These are phyloP conservation scores for Ochropleura leucogaster DNA, from an alignment of 2,888 invertebrate genomes.

Conservation along the genomic window DNA sequence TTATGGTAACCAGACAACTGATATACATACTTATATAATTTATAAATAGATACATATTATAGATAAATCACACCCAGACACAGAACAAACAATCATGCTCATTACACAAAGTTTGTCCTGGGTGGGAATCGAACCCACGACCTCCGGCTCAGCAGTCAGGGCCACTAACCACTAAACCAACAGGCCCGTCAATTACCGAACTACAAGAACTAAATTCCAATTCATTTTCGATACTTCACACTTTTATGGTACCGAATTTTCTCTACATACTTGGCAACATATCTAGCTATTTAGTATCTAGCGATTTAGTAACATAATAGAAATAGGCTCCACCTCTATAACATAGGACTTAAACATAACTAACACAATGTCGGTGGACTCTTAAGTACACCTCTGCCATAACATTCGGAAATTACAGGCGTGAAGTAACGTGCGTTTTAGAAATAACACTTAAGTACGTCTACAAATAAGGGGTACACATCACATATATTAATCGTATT, in stretches of 20 bases:
- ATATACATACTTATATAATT: too few relatives aligned
- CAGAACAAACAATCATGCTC: too few relatives aligned
- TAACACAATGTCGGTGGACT: background rate
- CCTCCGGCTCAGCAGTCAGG: too few relatives aligned
- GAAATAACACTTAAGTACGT: slow-evolving; percentile 11
- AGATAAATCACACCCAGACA: too few relatives aligned
- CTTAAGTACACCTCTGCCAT: background rate
- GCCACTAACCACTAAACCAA: too few relatives aligned
- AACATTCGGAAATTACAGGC: background rate
- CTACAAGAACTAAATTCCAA: background rate
- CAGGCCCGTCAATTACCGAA: background rate
- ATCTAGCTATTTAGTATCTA: slow-evolving; percentile 15
- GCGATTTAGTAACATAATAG: slow-evolving; percentile 5
- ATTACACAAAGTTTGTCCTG: too few relatives aligned
- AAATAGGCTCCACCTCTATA: background rate
- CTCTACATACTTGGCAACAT: slow-evolving; percentile 27
- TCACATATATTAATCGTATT: slow-evolving; percentile 45
- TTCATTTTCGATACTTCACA: background rate
- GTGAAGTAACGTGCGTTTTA: background rate
- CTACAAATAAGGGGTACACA: slow-evolving; percentile 31
- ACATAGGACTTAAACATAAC: background rate
- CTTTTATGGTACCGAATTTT: background rate
- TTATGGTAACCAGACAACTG: too few relatives aligned
- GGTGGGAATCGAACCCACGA: too few relatives aligned
- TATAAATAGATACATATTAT: too few relatives aligned